These are phyloP conservation scores for Acromyrmex echinatior DNA, from an alignment of 1,140 invertebrate genomes.

Conservation along the genomic window DNA sequence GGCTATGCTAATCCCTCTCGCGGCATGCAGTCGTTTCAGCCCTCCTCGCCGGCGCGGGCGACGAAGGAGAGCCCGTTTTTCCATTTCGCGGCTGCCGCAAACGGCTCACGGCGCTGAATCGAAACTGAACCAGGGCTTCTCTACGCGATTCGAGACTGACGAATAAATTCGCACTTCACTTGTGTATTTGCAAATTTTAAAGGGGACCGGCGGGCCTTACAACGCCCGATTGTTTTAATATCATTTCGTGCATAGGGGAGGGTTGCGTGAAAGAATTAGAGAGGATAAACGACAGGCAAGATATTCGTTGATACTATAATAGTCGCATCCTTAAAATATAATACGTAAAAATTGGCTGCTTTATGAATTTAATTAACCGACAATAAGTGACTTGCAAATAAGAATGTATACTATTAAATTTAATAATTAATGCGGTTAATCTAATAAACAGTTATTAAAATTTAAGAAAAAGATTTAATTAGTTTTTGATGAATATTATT, in stretches of 20 bases:
- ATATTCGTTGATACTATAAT: background rate
- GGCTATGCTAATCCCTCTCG: slow-evolving; percentile 83
- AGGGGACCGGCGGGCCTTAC: slow-evolving; percentile 67
- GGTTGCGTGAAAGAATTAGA: slow-evolving; percentile 41
- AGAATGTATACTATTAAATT: background rate
- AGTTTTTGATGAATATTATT: background rate
- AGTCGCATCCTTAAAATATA: background rate
- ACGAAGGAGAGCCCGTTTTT: slow-evolving; percentile 79
- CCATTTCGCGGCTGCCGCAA: slow-evolving; percentile 75
- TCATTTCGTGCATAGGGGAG: slow-evolving; percentile 63
- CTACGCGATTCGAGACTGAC: slow-evolving; percentile 67
- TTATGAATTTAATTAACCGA: background rate
- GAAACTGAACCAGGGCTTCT: slow-evolving; percentile 65
- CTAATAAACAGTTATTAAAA: background rate
- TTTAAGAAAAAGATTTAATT: slow-evolving; percentile 5
- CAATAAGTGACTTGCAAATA: background rate
- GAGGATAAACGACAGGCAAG: slow-evolving; percentile 17
- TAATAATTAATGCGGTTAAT: background rate
- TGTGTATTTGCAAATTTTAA: slow-evolving; percentile 77
- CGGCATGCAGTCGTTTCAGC: slow-evolving; percentile 75
- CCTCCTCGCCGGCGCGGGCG: background rate
- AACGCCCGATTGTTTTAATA: slow-evolving; percentile 79
- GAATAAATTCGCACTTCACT: slow-evolving; percentile 78
- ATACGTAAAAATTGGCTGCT: background rate
- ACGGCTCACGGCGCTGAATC: slow-evolving; percentile 70